Base-by-base conservation (phyloP, 2,888 invertebrate species). In the Ellobium chinense region DNA sequence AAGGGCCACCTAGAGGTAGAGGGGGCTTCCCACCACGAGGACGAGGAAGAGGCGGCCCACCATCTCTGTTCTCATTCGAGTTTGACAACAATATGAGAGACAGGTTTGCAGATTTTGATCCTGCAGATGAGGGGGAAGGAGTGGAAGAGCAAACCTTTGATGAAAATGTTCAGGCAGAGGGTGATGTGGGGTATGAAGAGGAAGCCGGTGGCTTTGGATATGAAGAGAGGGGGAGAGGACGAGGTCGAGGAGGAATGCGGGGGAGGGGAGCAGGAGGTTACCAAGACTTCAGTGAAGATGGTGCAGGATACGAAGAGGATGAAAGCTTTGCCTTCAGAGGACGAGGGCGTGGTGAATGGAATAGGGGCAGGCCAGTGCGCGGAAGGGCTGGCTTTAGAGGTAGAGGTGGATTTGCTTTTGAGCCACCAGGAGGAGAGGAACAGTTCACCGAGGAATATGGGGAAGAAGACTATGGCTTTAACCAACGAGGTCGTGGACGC, bases 21-120 rank as follows among this genome's bases (percentile, higher is more conserved):
- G 85, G 83, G 24, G 77, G 65, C 39, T 70, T 74, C 34, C 77
- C 72, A 69, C 62, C 66, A 21, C 60, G 78, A 70, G 73, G 76
- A 37, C 58, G 66, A 46, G 83, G 65, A 12, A 62, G 36, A 65
- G 68, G 31, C 68, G 31, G 31, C 36, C 56, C 9, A 24, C 66
- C 68, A 27, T 72, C 60, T 7, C 68, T 77, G 27, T 29, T 77
- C 9, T 39, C 39, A 18, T 39, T 68, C 21, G 63, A 68, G 21
- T 68, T 77, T 34, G 36, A 68, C 18, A 58, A 68, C 2, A 36
- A n/a, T 18, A 56, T 56, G 56, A 66, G 37, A 36, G 21, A 77
- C 9, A 34, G 36, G 58, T 68, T 77, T 66, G 2, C 76, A 34
- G 76, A 76, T 39, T 56, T 76, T 65, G 76, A 76, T 54, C 66